Evolutionary conservation across 37 sponge, comb jelly and placozoan genomes (phyloP).

Genomic region (Cladorhizidae sp.): DNA sequence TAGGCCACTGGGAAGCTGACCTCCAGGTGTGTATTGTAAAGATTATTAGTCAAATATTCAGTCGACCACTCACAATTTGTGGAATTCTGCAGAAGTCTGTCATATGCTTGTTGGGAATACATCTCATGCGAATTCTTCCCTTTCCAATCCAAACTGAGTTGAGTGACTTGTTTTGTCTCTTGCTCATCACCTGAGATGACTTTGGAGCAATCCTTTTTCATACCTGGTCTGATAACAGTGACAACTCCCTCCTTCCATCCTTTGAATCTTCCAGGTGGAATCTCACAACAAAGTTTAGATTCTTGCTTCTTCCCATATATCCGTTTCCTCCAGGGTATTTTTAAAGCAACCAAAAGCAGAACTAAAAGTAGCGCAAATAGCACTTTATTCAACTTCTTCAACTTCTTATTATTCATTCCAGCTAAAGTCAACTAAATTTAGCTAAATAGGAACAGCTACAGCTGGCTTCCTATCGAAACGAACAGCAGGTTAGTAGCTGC

Average conservation of each 20-base stretch:
- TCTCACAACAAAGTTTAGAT: neutral
- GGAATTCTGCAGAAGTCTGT: neutral
- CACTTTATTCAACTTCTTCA: too few species aligned
- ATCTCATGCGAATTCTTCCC: neutral
- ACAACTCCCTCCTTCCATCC: slow-evolving; percentile 34
- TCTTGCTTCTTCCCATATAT: too few species aligned
- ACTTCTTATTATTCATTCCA: too few species aligned
- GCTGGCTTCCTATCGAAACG: too few species aligned
- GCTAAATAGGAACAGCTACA: too few species aligned
- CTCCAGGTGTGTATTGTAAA: slow-evolving; percentile 28
- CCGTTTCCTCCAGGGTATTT: too few species aligned
- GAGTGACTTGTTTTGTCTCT: slow-evolving; percentile 1
- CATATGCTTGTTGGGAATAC: neutral
- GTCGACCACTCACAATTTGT: neutral
- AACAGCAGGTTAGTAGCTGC: too few species aligned
- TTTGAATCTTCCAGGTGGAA: slow-evolving; percentile 1
- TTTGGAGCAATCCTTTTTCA: slow-evolving; percentile 13
- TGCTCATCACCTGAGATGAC: slow-evolving; percentile 10
- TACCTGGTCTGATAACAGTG: slow-evolving; percentile 9
- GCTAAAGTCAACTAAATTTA: too few species aligned
- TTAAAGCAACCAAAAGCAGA: too few species aligned
- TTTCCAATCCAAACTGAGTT: neutral
- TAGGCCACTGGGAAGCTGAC: slow-evolving; percentile 27
- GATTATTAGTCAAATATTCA: slow-evolving; percentile 8
- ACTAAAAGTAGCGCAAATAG: too few species aligned